These are phyloP conservation scores for Peromyscus eremicus DNA, from an alignment of 2,797 vertebrate species.

Conservation along the genomic window DNA sequence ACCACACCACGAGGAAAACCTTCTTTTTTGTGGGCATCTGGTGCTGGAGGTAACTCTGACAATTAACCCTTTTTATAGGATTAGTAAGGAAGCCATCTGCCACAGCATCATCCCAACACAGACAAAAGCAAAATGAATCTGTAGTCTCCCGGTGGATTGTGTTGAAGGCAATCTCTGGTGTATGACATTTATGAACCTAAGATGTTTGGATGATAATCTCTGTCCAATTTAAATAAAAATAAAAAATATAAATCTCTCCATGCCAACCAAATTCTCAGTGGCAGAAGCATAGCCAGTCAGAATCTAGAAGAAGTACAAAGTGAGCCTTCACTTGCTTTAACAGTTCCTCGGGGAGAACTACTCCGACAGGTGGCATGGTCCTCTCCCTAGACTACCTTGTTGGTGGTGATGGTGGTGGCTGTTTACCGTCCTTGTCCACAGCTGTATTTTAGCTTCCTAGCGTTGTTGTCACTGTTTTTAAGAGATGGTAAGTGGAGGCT, in stretches of 20 bases:
- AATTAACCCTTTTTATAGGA: background rate
- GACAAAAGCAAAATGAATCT: background rate
- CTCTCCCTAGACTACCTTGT: background rate
- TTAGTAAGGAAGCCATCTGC: background rate
- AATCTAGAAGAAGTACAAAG: background rate
- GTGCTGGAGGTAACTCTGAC: constrained; percentile 91
- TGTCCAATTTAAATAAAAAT: constrained; percentile 18
- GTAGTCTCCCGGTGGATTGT: background rate
- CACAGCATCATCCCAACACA: background rate
- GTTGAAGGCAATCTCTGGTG: background rate
- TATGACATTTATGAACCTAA: background rate
- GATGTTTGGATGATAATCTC: background rate
- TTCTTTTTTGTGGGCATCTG: constrained; percentile 90
- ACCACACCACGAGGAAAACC: constrained; percentile 88
- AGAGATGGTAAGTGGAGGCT: background rate
- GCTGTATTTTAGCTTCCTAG: no score
- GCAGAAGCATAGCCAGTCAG: background rate
- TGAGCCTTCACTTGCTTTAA: background rate
- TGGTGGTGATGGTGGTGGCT: background rate
- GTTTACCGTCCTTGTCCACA: background rate
- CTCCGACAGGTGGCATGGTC: background rate
- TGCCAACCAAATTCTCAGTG: background rate
- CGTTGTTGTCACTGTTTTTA: background rate
- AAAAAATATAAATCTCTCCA: background rate
- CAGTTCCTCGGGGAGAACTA: background rate